Conservation (phyloP, 37 sponge, comb jelly and placozoan genomes). For the Geodia barretti region DNA sequence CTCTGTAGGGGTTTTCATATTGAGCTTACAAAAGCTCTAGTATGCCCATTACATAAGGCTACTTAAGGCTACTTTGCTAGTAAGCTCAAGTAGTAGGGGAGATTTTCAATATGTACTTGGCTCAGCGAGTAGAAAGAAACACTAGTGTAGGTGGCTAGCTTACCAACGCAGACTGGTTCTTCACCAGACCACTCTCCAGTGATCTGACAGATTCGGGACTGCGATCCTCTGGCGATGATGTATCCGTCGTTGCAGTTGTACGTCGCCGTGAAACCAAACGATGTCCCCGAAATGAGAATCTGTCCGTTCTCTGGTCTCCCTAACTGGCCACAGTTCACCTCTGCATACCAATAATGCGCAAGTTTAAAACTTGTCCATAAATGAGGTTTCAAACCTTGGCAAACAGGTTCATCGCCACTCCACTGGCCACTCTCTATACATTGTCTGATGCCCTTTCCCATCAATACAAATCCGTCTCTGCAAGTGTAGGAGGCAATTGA, state of each 20-base stretch:
- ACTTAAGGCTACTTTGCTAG: no score
- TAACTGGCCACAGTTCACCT: constrained; percentile 2
- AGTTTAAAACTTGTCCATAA: background rate
- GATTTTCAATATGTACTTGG: no score
- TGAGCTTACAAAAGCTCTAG: no score
- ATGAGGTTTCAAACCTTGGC: constrained; percentile 15
- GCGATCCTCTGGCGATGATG: constrained; percentile 11
- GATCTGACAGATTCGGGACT: constrained; percentile 30
- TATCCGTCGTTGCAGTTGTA: constrained; percentile 53
- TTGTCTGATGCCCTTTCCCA: constrained; percentile 9
- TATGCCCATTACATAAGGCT: no score
- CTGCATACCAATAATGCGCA: constrained; percentile 14
- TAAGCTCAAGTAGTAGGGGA: no score
- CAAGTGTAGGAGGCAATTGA: constrained; percentile 22
- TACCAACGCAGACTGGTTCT: constrained; percentile 10
- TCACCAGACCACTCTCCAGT: constrained; percentile 11
- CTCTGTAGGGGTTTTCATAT: no score
- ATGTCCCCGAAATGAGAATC: background rate
- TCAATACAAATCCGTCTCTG: constrained; percentile 16
- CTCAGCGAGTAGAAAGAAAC: no score
- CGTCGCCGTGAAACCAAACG: constrained; percentile 25
- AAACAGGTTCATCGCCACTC: constrained; percentile 28
- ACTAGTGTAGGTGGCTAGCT: no score
- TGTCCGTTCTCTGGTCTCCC: constrained; percentile 19
- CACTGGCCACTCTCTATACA: constrained; percentile 39